Evolutionary conservation across 2,797 vertebrate species (phyloP).

Genomic region (Sebastes jordani): DNA sequence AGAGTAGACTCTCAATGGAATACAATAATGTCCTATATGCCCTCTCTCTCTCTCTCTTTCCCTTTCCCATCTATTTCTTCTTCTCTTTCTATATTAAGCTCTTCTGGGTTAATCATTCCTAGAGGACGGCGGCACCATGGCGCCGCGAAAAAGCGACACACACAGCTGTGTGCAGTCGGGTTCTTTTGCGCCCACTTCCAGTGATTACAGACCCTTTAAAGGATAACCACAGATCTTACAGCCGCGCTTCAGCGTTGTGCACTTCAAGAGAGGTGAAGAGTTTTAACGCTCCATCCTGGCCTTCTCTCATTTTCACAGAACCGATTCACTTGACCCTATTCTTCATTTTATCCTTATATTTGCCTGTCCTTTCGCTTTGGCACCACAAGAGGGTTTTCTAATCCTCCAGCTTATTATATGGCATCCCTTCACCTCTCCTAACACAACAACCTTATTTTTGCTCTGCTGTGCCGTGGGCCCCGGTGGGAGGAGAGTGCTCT

Average conservation of each 20-base stretch:
- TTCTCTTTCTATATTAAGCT: slow-evolving; percentile 82
- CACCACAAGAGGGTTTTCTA: slow-evolving; percentile 48
- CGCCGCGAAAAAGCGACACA: slow-evolving; percentile 65
- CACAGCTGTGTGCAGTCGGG: slow-evolving; percentile 66
- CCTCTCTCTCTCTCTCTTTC: slow-evolving; percentile 47
- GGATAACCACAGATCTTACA: slow-evolving; percentile 51
- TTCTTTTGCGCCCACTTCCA: slow-evolving; percentile 52
- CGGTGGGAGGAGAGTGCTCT: slow-evolving; percentile 58
- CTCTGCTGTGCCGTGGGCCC: slow-evolving; percentile 25
- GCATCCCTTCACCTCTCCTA: slow-evolving; percentile 49
- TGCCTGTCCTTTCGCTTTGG: slow-evolving; percentile 53
- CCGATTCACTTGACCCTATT: slow-evolving; percentile 65
- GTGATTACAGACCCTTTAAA: slow-evolving; percentile 61
- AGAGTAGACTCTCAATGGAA: slow-evolving; percentile 70
- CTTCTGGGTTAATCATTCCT: slow-evolving; percentile 85
- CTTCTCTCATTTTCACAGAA: slow-evolving; percentile 36
- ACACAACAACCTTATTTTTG: slow-evolving; percentile 48
- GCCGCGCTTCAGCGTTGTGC: not conserved
- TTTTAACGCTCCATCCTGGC: slow-evolving; percentile 27
- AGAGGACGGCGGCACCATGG: slow-evolving; percentile 74
- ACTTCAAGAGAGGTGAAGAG: slow-evolving; percentile 36
- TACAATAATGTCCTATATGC: slow-evolving; percentile 69
- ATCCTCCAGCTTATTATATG: slow-evolving; percentile 56
- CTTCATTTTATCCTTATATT: slow-evolving; percentile 50
- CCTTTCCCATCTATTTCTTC: slow-evolving; percentile 64